Evolutionary conservation across 2,113 vertebrate species (phyloP).

Genomic region (Hippoglossus stenolepis): DNA sequence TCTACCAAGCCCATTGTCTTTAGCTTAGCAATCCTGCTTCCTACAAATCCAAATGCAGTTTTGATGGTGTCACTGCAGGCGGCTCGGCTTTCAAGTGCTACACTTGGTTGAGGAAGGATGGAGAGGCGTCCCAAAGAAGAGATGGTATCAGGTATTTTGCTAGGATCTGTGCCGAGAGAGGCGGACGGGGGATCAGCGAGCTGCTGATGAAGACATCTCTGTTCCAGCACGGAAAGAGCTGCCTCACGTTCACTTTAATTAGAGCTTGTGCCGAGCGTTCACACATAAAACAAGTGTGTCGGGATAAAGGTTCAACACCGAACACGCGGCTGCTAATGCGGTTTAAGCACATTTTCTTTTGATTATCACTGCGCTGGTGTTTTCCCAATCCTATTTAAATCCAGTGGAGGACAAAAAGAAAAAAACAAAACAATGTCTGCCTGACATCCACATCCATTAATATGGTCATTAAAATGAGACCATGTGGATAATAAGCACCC

Average conservation of each 20-base stretch:
- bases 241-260: constrained; percentile 73
- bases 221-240: constrained; percentile 49
- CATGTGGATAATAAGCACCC: constrained; percentile 2
- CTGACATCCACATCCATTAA: constrained; percentile 29
- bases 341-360: constrained; percentile 49
- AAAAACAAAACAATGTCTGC: background rate
- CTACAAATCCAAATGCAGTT: constrained; percentile 29
- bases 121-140: constrained; percentile 55
- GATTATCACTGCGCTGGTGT: constrained; percentile 38
- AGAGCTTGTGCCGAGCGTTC: constrained; percentile 43
- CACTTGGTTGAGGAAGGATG: constrained; percentile 54
- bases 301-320: constrained; percentile 31
- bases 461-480: constrained; percentile 25
- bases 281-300: constrained; percentile 25
- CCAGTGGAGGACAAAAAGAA: background rate
- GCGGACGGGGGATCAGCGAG: constrained; percentile 59
- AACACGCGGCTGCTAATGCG: constrained; percentile 24
- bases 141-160: constrained; percentile 63
- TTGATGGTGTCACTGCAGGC: constrained; percentile 34
- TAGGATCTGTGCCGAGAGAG: constrained; percentile 56
- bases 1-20: background rate
- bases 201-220: constrained; percentile 56
- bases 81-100: constrained; percentile 37
- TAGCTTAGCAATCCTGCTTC: background rate
- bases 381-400: constrained; percentile 28